phyloP scores from a whole-genome alignment of 2,888 invertebrate species.

The Megastigmus dorsalis region DNA sequence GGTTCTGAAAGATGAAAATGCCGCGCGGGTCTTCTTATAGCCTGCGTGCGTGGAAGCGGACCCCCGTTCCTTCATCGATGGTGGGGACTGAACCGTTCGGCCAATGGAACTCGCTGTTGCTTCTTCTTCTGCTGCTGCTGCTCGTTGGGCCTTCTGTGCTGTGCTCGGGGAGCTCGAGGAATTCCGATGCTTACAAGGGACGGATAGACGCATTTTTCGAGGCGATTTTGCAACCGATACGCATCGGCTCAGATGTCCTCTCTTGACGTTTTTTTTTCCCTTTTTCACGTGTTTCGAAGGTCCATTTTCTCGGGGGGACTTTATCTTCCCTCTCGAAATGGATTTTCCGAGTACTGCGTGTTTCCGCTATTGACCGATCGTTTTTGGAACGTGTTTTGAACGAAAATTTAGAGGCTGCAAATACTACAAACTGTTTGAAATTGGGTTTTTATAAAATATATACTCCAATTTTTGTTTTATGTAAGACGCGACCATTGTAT shows the following conservation, averaged over 20 bases:
- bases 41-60: slow-evolving; percentile 55
- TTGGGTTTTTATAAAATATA: too few species aligned
- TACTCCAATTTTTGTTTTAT: too few species aligned
- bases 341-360: too few species aligned
- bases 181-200: slow-evolving; percentile 3
- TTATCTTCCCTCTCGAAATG: too few species aligned
- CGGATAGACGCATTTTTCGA: neutral
- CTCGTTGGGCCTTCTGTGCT: neutral
- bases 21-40: slow-evolving; percentile 73
- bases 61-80: neutral
- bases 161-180: neutral
- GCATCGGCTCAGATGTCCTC: slow-evolving; percentile 5
- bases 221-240: slow-evolving; percentile 17
- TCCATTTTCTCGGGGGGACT: neutral
- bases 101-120: slow-evolving; percentile 10
- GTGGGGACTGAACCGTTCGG: slow-evolving; percentile 44
- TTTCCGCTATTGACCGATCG: too few species aligned
- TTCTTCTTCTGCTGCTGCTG: too few species aligned
- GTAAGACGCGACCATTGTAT: too few species aligned
- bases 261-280: neutral
- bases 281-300: neutral
- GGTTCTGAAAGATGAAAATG: slow-evolving; percentile 70
- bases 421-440: too few species aligned
- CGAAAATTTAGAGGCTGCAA: too few species aligned
- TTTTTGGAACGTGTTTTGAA: too few species aligned